These are phyloP conservation scores for Phyllopteryx taeniolatus DNA, from an alignment of 2,113 vertebrate species.

Conservation along the genomic window DNA sequence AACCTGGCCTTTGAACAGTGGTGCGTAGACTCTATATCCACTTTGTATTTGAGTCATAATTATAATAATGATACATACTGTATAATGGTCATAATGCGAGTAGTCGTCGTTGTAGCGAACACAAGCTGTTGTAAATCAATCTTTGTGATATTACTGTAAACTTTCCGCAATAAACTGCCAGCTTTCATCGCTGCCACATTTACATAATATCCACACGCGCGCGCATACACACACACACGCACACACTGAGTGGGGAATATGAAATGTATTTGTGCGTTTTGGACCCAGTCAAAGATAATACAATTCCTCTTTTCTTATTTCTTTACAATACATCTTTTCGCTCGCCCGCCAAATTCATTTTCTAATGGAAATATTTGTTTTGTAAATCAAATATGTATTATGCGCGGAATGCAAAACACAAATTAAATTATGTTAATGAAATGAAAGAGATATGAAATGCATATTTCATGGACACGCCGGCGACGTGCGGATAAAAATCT, in stretches of 20 bases:
- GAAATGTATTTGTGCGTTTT: conserved; percentile 89
- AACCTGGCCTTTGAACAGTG: not conserved
- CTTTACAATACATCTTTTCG: conserved; percentile 99
- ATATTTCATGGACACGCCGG: conserved; percentile 99
- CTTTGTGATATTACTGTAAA: conserved; percentile 76
- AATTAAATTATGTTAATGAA: conserved; percentile 99
- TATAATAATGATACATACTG: not conserved
- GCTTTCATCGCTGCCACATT: conserved; percentile 73
- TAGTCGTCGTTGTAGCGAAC: not conserved
- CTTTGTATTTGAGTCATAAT: not conserved
- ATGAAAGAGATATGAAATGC: conserved; percentile 99
- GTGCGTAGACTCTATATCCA: not conserved
- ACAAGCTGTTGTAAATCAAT: conserved; percentile 71
- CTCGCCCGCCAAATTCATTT: conserved; percentile 99
- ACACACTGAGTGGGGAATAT: conserved; percentile 77
- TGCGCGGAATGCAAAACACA: conserved; percentile 99
- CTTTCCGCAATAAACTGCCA: conserved; percentile 75
- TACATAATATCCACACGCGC: conserved; percentile 67
- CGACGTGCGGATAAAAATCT: conserved; percentile 99
- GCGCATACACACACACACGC: conserved; percentile 40
- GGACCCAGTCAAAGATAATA: conserved; percentile 96
- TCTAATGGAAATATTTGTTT: conserved; percentile 99
- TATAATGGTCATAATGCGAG: not conserved
- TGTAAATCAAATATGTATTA: conserved; percentile 99
- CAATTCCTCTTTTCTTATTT: conserved; percentile 99